Evolutionary conservation across 2,888 invertebrate genomes (phyloP).

Genomic region (Mythimna pallens): DNA sequence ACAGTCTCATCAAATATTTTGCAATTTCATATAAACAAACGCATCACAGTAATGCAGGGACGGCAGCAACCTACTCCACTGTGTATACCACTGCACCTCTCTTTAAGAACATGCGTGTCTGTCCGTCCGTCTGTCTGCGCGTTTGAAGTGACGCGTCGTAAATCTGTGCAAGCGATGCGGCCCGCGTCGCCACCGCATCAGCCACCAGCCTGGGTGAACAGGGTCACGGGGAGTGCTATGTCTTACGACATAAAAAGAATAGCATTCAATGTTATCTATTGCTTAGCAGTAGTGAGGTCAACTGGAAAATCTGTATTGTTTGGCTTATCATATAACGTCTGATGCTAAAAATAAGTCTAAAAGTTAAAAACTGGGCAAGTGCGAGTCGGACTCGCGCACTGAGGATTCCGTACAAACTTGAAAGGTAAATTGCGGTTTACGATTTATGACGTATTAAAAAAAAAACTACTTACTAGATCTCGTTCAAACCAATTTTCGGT

Average conservation of each 20-base stretch:
- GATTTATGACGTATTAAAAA: too few relatives aligned
- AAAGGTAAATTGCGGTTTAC: too few relatives aligned
- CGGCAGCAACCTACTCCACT: not conserved
- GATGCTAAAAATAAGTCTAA: too few relatives aligned
- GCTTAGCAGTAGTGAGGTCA: not conserved
- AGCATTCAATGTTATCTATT: not conserved
- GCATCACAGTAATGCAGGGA: too few relatives aligned
- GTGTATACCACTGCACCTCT: not conserved
- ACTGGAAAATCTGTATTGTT: not conserved
- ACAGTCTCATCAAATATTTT: too few relatives aligned
- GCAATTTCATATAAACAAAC: too few relatives aligned
- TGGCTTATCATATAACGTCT: not conserved
- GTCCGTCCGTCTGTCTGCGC: constrained; percentile 22
- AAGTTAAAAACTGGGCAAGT: too few relatives aligned
- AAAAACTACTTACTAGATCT: too few relatives aligned
- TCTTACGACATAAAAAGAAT: constrained; percentile 5
- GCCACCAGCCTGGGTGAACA: constrained; percentile 1
- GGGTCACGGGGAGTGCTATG: constrained; percentile 3
- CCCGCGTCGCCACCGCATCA: constrained; percentile 23
- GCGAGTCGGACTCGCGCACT: too few relatives aligned
- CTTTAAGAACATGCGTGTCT: not conserved
- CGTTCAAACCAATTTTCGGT: too few relatives aligned
- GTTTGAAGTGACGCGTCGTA: constrained; percentile 69
- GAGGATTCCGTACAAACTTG: too few relatives aligned
- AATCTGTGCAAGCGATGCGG: constrained; percentile 64